phyloP scores from a whole-genome alignment of 2,797 vertebrate genomes.

The Fistularia commersonii region DNA sequence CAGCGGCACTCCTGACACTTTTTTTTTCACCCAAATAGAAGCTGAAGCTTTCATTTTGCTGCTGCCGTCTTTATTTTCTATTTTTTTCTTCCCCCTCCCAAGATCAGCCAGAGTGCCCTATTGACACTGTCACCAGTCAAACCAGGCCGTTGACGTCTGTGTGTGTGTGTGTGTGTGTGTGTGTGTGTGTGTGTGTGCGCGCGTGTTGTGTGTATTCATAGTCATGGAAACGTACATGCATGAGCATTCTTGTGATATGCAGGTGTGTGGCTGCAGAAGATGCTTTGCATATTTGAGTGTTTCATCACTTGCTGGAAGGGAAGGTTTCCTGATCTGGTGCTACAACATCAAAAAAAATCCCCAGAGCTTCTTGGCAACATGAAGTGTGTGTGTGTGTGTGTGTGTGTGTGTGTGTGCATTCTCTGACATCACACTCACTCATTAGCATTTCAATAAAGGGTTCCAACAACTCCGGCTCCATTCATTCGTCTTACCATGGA shows the following conservation, averaged over 20 bases:
- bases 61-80: not conserved
- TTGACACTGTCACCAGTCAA: slow-evolving; percentile 51
- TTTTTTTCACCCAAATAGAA: too few species aligned
- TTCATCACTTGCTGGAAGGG: slow-evolving; percentile 10
- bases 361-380: too few species aligned
- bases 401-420: too few species aligned
- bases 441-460: slow-evolving; percentile 51
- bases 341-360: too few species aligned
- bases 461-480: not conserved
- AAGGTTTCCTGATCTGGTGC: too few species aligned
- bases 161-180: slow-evolving; percentile 26
- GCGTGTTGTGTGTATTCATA: too few species aligned
- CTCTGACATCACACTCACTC: slow-evolving; percentile 31
- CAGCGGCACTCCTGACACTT: too few species aligned
- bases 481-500: too few species aligned
- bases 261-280: slow-evolving; percentile 36
- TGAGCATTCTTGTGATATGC: slow-evolving; percentile 26
- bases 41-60: too few species aligned
- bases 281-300: slow-evolving; percentile 35
- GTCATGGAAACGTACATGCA: too few species aligned
- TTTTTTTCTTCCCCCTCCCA: slow-evolving; percentile 11
- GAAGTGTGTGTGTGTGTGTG: too few species aligned
- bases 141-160: slow-evolving; percentile 41
- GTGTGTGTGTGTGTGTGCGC: too few species aligned
- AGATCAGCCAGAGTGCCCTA: slow-evolving; percentile 13